Conservation (phyloP, 2,113 vertebrate genomes). For the Daboia siamensis region DNA sequence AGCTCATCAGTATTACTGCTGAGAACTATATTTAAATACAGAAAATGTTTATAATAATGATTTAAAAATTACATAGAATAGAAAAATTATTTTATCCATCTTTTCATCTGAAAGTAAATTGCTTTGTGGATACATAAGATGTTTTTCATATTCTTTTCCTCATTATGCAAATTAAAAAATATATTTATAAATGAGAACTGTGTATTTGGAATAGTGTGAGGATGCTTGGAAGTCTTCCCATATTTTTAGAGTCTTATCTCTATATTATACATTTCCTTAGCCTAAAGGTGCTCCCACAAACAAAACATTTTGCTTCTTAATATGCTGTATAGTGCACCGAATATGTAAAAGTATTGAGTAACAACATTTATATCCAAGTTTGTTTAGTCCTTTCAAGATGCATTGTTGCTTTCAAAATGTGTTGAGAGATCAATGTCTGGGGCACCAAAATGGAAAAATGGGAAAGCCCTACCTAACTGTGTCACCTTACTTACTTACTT, state of each 20-base stretch:
- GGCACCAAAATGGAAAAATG: neutral
- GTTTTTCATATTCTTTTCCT: neutral
- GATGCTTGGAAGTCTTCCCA: neutral
- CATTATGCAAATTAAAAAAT: neutral
- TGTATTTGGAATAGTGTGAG: neutral
- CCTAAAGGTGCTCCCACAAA: neutral
- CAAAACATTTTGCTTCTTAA: neutral
- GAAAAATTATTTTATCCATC: neutral
- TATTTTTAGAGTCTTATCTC: no score
- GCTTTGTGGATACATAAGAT: neutral
- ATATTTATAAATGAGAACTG: neutral
- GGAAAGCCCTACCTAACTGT: no score
- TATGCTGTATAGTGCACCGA: neutral
- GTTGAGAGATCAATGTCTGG: neutral
- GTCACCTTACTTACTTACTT: no score
- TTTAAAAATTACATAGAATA: neutral
- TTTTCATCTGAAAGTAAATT: neutral
- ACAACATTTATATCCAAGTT: neutral
- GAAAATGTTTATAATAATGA: neutral
- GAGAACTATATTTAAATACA: neutral
- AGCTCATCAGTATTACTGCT: neutral
- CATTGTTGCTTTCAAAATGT: neutral
- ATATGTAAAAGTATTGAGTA: neutral
- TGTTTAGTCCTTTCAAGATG: neutral
- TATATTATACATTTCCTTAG: neutral